These are phyloP conservation scores for Nasua narica DNA, from an alignment of 2,797 vertebrate species.

Conservation along the genomic window DNA sequence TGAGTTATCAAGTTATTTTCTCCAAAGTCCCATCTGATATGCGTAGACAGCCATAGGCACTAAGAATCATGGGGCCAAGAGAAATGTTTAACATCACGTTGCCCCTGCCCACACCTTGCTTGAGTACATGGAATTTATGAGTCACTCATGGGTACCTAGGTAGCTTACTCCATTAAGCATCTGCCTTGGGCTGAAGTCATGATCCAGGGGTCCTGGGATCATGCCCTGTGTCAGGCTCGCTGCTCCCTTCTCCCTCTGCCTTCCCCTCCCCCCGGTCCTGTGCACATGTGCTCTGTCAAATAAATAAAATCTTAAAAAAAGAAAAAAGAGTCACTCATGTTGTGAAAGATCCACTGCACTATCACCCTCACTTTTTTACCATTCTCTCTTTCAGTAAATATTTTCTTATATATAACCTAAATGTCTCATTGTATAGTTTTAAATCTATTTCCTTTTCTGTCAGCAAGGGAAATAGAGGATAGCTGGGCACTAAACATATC, in stretches of 20 bases:
- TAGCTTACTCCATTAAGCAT: too few relatives aligned
- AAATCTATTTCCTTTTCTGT: not conserved
- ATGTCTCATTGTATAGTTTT: not conserved
- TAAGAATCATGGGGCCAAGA: not conserved
- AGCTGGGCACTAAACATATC: not conserved
- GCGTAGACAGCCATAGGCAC: fast-evolving
- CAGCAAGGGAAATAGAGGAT: not conserved
- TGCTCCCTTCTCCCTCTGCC: too few relatives aligned
- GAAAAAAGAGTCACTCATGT: not conserved
- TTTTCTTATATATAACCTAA: not conserved
- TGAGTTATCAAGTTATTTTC: not conserved
- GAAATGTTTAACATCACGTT: not conserved
- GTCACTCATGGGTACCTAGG: too few relatives aligned
- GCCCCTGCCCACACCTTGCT: not conserved
- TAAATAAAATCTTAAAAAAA: too few relatives aligned
- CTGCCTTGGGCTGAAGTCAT: too few relatives aligned
- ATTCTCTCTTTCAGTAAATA: not conserved
- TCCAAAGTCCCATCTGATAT: fast-evolving
- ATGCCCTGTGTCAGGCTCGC: too few relatives aligned
- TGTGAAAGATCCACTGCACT: fast-evolving
- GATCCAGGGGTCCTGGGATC: too few relatives aligned
- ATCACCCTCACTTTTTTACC: not conserved
- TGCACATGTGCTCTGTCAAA: too few relatives aligned
- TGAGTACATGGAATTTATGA: not conserved
- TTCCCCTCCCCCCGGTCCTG: too few relatives aligned